Base-by-base conservation (phyloP, 37 sponge, comb jelly and placozoan genomes). In the Oscarella lobularis region DNA sequence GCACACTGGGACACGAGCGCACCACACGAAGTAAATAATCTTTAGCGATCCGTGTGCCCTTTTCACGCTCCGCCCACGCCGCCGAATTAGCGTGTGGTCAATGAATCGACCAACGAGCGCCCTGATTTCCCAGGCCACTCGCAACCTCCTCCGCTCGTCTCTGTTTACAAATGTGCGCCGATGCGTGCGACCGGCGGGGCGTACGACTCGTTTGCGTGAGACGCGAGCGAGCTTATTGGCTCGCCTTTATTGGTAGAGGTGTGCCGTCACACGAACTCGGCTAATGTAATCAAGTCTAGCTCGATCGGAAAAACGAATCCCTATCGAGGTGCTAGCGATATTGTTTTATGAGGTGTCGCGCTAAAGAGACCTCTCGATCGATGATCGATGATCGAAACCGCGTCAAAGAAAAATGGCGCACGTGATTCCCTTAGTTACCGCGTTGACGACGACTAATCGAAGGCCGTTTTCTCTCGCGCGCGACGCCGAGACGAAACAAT, bases 201-300 rank as follows among this genome's bases (percentile, higher is more conserved):
- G 60, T 48, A 20, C 9, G 60, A 20, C n/a, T 48, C 14, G 9
- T 48, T 27, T 48, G 60, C 60, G 60, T 48, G 60, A 48, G 60
- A 48, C 60, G 9, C 9, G 60, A 20, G 9, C 14, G 9, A 27
- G 60, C 14, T 48, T 9, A 48, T 48, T 48, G 60, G 60, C 60
- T 48, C 9, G 20, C 20, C 20, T 9, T 48, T 48, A 48, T 20
- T 48, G 9, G 60, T 20, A n/a, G 60, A 20, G 60, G 60, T 48
- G 60, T 48, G 60, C 60, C 9, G 60, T 48, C 60, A 48, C 60
- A 48, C 60, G 60, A 48, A 48, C 20, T n/a, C n/a, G n/a, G n/a
- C n/a, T n/a, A n/a, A n/a, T n/a, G n/a, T n/a, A n/a, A n/a, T n/a
- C n/a, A n/a, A n/a, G n/a, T n/a, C n/a, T n/a, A n/a, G n/a, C n/a